phyloP scores from a whole-genome alignment of 2,113 vertebrate genomes.

The Hippocampus guttulatus region DNA sequence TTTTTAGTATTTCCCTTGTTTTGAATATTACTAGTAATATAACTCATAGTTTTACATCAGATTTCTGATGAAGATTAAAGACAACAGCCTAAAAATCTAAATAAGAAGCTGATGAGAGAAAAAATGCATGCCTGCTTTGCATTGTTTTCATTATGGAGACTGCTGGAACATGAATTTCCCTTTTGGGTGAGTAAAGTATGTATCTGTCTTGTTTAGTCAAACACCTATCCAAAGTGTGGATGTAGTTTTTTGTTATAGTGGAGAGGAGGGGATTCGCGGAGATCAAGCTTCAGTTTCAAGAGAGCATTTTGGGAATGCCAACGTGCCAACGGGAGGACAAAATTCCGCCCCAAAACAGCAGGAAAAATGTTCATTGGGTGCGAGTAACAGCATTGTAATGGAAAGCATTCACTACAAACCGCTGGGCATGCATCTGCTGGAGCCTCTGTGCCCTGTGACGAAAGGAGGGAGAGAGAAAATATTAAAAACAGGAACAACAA shows the following conservation, averaged over 20 bases:
- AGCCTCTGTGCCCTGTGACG: constrained; percentile 30
- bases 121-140: not conserved
- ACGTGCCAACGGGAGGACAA: not conserved
- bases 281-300: too few species aligned
- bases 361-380: constrained; percentile 32
- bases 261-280: too few species aligned
- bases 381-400: not conserved
- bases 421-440: constrained; percentile 43
- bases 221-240: too few species aligned
- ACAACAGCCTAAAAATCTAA: too few species aligned
- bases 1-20: too few species aligned
- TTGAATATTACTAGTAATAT: too few species aligned
- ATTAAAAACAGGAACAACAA: constrained; percentile 42
- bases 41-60: too few species aligned
- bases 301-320: too few species aligned
- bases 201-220: too few species aligned
- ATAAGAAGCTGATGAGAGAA: too few species aligned
- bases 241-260: too few species aligned
- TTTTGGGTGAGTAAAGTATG: not conserved
- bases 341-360: not conserved
- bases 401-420: constrained; percentile 52
- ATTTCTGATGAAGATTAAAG: too few species aligned
- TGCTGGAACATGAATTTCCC: not conserved
- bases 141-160: not conserved
- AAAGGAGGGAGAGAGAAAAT: constrained; percentile 24